Base-by-base conservation (phyloP, 1,140 invertebrate species). In the Drosophila nasuta region DNA sequence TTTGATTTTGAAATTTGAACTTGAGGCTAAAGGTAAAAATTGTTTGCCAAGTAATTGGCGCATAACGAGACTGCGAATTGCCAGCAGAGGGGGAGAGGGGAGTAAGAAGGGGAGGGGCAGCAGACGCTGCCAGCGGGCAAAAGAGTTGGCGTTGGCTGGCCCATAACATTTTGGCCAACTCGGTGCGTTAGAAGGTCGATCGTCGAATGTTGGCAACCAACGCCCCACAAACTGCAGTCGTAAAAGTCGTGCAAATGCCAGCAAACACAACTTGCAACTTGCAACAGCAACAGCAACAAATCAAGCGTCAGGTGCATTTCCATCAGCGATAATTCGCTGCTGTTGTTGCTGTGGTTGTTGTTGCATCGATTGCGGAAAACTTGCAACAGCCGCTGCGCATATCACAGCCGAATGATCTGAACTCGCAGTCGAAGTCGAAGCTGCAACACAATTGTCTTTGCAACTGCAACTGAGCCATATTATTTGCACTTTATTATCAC, bases 401-500 rank as follows among this genome's bases (percentile, higher is more conserved):
- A 86, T 86, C 82, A 64, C 71, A 58, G 79, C 65, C 49, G 67
- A 45, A 43, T 48, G 13, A 48, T 48, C 46, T 48, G 10, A 38
- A 38, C 35, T 38, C 35, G 35, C 48, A 35, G n/a, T 56, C 33
- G 15, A 17, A 62, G 28, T 38, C 38, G 56, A 30, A 63, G 70
- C 68, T 49, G 77, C 77, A 70, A 38, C 35, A 72, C 81, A 85
- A 87, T 87, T 86, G 82, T 79, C 76, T 75, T 56, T 67, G 62
- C 48, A 46, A n/a, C 35, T 66, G 75, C 82, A 72, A 73, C 70
- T 82, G 58, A 82, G 85, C 72, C 82, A 82, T 92, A 92, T 92
- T 92, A 92, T 92, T 92, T 92, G 91, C 91, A 92, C 91, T 92
- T 92, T 92, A 92, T 92, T 92, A 92, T 92, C 91, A 92, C 91